Evolutionary conservation across 92 coral and sea anemone species (phyloP).

Genomic region (Zoanthus sansibaricus): DNA sequence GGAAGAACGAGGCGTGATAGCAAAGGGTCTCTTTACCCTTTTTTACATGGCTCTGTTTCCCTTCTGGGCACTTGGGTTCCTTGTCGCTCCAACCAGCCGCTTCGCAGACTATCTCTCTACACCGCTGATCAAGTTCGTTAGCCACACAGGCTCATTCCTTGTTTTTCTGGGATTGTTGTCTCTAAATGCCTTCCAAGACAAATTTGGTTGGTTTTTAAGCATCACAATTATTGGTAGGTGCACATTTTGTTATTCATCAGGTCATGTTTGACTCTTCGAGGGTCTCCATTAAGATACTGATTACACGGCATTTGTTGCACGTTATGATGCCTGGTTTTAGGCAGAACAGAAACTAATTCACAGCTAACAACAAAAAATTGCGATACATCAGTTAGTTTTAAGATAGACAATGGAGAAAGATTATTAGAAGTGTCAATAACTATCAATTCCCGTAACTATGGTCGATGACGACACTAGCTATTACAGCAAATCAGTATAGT

Average conservation of each 20-base stretch:
- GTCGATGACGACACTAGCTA: no score
- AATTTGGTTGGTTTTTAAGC: constrained; percentile 45
- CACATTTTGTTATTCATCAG: not conserved
- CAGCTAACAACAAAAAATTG: no score
- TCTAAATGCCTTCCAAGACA: constrained; percentile 53
- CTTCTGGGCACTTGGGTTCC: constrained; percentile 25
- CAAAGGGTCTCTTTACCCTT: constrained; percentile 1
- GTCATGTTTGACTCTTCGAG: no score
- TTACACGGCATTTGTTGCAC: no score
- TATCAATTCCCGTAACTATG: no score
- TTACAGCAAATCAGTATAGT: no score
- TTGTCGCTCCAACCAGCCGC: constrained; percentile 36
- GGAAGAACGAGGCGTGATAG: constrained; percentile 35
- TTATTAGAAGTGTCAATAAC: no score
- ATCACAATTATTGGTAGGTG: constrained; percentile 33
- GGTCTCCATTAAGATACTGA: no score
- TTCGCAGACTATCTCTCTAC: constrained; percentile 30
- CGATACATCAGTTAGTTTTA: no score
- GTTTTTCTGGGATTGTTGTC: constrained; percentile 50
- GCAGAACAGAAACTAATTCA: no score
- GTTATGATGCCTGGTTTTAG: no score
- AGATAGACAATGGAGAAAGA: no score
- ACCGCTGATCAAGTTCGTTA: constrained; percentile 60
- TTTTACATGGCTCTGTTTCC: constrained; percentile 32
- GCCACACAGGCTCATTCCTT: constrained; percentile 56